Percentiles rank a stretch among this genome's conserved stretches.
These are phyloP conservation scores for Zenarchopterus dispar DNA, from an alignment of 2,797 vertebrate species.

Conservation along the genomic window DNA sequence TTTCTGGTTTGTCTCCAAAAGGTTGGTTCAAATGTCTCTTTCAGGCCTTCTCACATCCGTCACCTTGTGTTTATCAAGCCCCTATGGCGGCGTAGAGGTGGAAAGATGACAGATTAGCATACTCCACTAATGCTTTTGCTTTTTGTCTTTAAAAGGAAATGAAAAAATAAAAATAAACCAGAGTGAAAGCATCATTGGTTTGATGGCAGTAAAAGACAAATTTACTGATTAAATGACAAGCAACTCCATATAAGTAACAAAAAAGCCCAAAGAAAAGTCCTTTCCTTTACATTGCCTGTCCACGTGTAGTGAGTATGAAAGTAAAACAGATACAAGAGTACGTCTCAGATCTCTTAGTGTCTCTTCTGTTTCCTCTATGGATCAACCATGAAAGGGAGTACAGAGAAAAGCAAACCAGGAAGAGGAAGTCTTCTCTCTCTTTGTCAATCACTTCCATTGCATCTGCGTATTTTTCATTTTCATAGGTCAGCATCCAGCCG, in stretches of 20 bases:
- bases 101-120: slow-evolving; percentile 5
- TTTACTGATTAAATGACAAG: slow-evolving; percentile 8
- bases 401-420: slow-evolving; percentile 29
- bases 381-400: slow-evolving; percentile 39
- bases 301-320: background rate
- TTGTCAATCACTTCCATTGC: slow-evolving; percentile 10
- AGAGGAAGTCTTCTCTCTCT: slow-evolving; percentile 28
- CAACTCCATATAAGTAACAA: slow-evolving; percentile 2
- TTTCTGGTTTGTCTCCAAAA: slow-evolving; percentile 17
- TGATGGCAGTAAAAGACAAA: slow-evolving; percentile 20
- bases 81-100: slow-evolving; percentile 6
- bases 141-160: slow-evolving; percentile 20
- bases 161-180: background rate
- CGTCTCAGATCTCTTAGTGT: slow-evolving; percentile 19
- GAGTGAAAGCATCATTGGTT: slow-evolving; percentile 8
- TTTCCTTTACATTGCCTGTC: slow-evolving; percentile 11
- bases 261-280: slow-evolving; percentile 13
- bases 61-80: slow-evolving; percentile 40
- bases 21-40: slow-evolving; percentile 13
- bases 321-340: slow-evolving; percentile 24
- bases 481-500: slow-evolving; percentile 79
- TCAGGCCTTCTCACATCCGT: slow-evolving; percentile 19
- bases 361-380: slow-evolving; percentile 30
- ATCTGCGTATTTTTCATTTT: background rate
- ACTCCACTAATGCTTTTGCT: slow-evolving; percentile 4